phyloP scores from a whole-genome alignment of 2,888 invertebrate genomes.

The Amphiduros pacificus region DNA sequence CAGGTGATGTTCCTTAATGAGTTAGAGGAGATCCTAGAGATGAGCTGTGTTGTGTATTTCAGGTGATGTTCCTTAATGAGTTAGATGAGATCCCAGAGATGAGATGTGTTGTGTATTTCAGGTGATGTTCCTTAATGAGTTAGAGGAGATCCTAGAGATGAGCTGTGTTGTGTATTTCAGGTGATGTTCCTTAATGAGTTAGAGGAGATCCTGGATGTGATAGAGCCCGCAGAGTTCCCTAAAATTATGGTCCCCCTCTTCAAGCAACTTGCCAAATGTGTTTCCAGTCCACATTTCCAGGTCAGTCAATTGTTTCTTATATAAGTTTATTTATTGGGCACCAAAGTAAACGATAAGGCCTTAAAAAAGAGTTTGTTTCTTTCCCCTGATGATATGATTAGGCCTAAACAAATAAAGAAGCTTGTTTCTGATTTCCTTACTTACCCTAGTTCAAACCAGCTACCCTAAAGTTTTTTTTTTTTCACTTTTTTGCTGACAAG shows the following conservation, averaged over 20 bases:
- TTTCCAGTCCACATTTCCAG: conserved; percentile 99
- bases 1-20: conserved; percentile 99
- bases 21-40: conserved; percentile 98
- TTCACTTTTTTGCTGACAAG: no score
- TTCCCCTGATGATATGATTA: no score
- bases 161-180: conserved; percentile 69
- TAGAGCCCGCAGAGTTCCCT: conserved; percentile 98
- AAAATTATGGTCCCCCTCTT: conserved; percentile 98
- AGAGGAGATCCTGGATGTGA: conserved; percentile 98
- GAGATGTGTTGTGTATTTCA: no score
- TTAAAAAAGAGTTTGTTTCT: no score
- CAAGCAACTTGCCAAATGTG: conserved; percentile 97
- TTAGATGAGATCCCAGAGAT: conserved; percentile 99
- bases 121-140: conserved; percentile 99
- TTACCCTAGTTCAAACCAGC: no score
- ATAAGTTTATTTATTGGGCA: conserved; percentile 34
- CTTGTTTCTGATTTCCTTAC: no score
- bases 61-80: conserved; percentile 99
- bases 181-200: conserved; percentile 99
- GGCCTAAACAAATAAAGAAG: no score
- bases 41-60: no score
- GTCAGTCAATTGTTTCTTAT: no score
- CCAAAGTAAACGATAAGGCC: no score
- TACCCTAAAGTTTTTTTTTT: no score
- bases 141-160: conserved; percentile 99